A percentile compares a stretch with the other conserved stretches of the same genome.
Conservation (phyloP, 2,113 vertebrate species). For the Urocitellus parryii region DNA sequence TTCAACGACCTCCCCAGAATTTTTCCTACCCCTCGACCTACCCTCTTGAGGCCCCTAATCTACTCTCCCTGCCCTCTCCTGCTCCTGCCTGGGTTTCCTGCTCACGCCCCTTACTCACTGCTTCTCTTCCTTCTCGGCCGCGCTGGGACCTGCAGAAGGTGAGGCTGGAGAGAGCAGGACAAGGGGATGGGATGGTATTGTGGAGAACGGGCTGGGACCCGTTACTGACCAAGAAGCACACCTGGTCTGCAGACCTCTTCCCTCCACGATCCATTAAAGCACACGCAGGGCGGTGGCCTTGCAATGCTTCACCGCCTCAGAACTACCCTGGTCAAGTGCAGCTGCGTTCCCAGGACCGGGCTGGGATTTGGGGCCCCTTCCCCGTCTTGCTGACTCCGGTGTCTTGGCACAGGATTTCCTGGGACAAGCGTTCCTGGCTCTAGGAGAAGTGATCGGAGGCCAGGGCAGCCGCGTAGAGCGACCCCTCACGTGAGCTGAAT, state of each 20-base stretch:
- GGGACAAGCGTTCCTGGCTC: conserved; percentile 89
- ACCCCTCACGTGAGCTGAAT: conserved; percentile 87
- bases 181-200: background rate
- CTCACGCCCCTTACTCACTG: conserved; percentile 24
- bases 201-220: background rate
- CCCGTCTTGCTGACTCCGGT: background rate
- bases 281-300: background rate
- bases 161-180: background rate
- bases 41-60: background rate
- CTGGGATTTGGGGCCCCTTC: background rate
- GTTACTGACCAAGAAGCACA: background rate
- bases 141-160: conserved; percentile 87
- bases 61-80: background rate
- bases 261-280: background rate
- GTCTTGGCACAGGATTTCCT: conserved; percentile 88
- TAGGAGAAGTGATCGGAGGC: conserved; percentile 91
- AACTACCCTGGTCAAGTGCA: background rate
- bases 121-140: conserved; percentile 60
- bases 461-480: conserved; percentile 90
- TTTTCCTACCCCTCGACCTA: background rate
- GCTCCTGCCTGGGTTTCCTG: background rate
- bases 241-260: background rate
- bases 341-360: background rate
- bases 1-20: background rate
- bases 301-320: background rate